A percentile compares a stretch with the other conserved stretches of the same genome.
Conservation (phyloP, 2,797 vertebrate genomes). For the Podargus strigoides region DNA sequence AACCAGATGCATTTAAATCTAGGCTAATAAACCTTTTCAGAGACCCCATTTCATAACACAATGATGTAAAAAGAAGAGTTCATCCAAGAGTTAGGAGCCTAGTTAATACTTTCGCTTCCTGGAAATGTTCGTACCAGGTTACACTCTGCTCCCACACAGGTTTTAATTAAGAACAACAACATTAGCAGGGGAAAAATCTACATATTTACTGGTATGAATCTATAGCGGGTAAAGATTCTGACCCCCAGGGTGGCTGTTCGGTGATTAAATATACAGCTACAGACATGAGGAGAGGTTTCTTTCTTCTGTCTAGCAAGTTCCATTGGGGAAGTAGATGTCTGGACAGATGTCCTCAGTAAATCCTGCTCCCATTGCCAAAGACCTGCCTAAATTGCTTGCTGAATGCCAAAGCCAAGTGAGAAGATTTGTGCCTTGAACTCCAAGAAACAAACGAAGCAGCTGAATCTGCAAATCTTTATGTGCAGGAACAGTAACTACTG, state of each 20-base stretch:
- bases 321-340: neutral
- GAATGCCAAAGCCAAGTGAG: neutral
- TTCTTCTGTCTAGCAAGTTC: neutral
- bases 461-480: neutral
- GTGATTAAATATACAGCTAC: neutral
- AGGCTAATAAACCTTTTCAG: conserved; percentile 6
- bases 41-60: neutral
- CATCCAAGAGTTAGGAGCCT: conserved; percentile 25
- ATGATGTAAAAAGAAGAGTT: conserved; percentile 11
- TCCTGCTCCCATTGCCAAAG: neutral
- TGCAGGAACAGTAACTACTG: neutral
- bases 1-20: neutral
- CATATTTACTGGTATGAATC: neutral
- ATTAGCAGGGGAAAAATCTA: neutral
- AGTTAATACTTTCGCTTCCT: neutral
- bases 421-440: neutral
- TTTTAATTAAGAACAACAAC: neutral
- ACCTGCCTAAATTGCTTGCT: neutral
- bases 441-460: neutral
- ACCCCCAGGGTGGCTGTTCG: neutral
- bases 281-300: neutral
- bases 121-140: neutral
- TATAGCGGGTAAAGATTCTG: neutral
- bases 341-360: neutral
- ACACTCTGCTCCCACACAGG: neutral